Conservation (phyloP, 2,888 invertebrate genomes). For the Drosophila kambysellisi region DNA sequence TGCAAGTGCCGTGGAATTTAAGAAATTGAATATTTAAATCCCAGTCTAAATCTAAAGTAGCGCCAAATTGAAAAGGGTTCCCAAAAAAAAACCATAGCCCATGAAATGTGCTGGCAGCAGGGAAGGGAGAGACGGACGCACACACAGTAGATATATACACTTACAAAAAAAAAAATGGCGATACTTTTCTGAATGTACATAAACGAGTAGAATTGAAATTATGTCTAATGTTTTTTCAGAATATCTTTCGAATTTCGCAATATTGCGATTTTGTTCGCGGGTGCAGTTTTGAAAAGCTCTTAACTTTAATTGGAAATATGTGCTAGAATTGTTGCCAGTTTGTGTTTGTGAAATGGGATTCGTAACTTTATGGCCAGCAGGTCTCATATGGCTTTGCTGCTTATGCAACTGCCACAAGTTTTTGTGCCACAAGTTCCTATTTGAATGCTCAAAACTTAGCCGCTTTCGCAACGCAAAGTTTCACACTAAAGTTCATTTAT, state of each 20-base stretch:
- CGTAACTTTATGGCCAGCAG: slow-evolving; percentile 33
- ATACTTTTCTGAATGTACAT: neutral
- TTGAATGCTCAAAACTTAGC: slow-evolving; percentile 34
- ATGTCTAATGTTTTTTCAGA: slow-evolving; percentile 48
- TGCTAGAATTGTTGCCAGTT: slow-evolving; percentile 33
- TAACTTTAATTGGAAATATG: slow-evolving; percentile 59
- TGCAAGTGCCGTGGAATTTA: slow-evolving; percentile 54
- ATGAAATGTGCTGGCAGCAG: slow-evolving; percentile 54
- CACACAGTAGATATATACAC: neutral
- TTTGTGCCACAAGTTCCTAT: slow-evolving; percentile 27
- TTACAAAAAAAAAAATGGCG: slow-evolving; percentile 1
- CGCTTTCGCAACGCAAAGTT: slow-evolving; percentile 3
- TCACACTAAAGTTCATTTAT: neutral
- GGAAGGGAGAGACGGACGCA: neutral
- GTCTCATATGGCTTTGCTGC: slow-evolving; percentile 42
- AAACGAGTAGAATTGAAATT: slow-evolving; percentile 41
- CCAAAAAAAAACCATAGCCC: slow-evolving; percentile 17
- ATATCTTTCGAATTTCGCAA: slow-evolving; percentile 57
- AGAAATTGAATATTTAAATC: slow-evolving; percentile 76
- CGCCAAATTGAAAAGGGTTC: slow-evolving; percentile 67
- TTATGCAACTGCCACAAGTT: slow-evolving; percentile 50
- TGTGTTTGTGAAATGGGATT: slow-evolving; percentile 6
- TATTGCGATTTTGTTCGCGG: slow-evolving; percentile 43
- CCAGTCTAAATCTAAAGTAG: slow-evolving; percentile 52
- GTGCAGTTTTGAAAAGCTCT: slow-evolving; percentile 50